These are phyloP conservation scores for Tenthredo distinguenda DNA, from an alignment of 2,888 invertebrate species.

Conservation along the genomic window DNA sequence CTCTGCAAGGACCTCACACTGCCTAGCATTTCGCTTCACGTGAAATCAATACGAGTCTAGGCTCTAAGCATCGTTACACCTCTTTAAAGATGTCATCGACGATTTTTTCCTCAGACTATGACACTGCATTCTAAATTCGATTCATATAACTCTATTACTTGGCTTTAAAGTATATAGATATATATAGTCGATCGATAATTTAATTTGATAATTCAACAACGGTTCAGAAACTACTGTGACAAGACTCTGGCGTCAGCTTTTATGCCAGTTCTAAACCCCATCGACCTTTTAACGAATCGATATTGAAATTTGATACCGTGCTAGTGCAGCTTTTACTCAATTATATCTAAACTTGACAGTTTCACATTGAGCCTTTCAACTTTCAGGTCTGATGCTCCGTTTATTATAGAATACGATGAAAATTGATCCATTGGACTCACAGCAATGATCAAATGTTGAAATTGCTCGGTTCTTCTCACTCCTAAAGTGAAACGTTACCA, in stretches of 20 bases:
- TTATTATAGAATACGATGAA: background rate
- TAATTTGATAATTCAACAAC: background rate
- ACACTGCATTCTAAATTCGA: background rate
- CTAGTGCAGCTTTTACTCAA: background rate
- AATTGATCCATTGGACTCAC: background rate
- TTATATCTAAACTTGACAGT: background rate
- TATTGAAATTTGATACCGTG: constrained; percentile 9
- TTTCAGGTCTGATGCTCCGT: background rate
- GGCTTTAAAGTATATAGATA: background rate
- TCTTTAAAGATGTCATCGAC: constrained; percentile 1
- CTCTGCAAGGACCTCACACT: constrained; percentile 15
- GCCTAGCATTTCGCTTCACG: constrained; percentile 30
- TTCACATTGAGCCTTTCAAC: background rate
- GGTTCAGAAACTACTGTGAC: background rate
- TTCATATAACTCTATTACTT: background rate
- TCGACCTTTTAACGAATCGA: background rate
- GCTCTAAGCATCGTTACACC: constrained; percentile 15
- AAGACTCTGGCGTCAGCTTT: background rate
- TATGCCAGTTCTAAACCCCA: background rate
- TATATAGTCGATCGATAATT: background rate
- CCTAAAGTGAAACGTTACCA: background rate
- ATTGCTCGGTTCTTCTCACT: background rate
- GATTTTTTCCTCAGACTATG: background rate
- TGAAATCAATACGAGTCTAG: constrained; percentile 36
- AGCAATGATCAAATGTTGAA: background rate